phyloP scores from a whole-genome alignment of 2,888 invertebrate species.

The Andrena fulva region DNA sequence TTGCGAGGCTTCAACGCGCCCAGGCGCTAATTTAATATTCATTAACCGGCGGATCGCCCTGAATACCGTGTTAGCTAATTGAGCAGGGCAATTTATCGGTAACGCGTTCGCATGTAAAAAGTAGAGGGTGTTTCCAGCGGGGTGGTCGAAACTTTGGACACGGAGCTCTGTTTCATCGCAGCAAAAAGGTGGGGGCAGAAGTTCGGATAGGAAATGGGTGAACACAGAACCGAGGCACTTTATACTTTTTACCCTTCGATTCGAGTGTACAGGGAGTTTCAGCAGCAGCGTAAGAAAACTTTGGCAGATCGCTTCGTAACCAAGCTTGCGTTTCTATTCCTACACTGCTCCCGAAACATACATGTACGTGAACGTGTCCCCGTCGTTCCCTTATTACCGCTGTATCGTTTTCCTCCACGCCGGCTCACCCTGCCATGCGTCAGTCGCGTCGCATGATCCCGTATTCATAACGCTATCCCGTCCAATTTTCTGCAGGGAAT shows the following conservation, averaged over 20 bases:
- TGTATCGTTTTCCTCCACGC: background rate
- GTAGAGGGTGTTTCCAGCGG: background rate
- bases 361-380: background rate
- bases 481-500: constrained; percentile 45
- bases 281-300: too few species aligned
- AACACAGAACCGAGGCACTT: too few species aligned
- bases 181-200: too few species aligned
- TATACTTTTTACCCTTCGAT: too few species aligned
- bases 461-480: constrained; percentile 46
- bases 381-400: background rate
- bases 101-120: constrained; percentile 2
- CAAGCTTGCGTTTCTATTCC: too few species aligned
- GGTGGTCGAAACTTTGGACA: background rate
- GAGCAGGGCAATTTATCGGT: constrained; percentile 4
- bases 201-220: too few species aligned
- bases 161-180: background rate
- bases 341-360: background rate
- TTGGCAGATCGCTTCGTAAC: too few species aligned
- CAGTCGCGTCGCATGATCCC: constrained; percentile 29
- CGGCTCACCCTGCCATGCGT: constrained; percentile 18
- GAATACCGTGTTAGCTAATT: constrained; percentile 27
- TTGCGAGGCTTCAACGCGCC: constrained; percentile 19
- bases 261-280: too few species aligned
- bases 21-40: constrained; percentile 53
- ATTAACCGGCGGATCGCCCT: constrained; percentile 31